These are phyloP conservation scores for Cryptoprocta ferox DNA, from an alignment of 2,797 vertebrate species.

Conservation along the genomic window DNA sequence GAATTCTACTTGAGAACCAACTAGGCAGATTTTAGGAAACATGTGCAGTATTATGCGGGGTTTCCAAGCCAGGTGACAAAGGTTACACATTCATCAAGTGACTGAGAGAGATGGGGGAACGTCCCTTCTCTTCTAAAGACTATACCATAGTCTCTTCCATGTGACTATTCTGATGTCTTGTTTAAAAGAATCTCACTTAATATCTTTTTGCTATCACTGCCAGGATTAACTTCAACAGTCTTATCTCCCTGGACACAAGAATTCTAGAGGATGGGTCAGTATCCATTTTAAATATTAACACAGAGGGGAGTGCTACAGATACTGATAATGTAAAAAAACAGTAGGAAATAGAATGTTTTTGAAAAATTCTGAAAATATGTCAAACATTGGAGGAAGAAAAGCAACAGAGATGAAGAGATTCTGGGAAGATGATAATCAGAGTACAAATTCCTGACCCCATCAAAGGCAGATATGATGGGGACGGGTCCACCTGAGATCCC, in stretches of 20 bases:
- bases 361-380: conserved; percentile 33
- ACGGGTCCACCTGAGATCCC: not conserved
- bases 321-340: conserved; percentile 48
- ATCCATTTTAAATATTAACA: conserved; percentile 2
- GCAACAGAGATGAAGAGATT: not conserved
- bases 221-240: not conserved
- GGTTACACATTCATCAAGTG: not conserved
- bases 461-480: not conserved
- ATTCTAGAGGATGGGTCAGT: not conserved
- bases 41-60: not conserved
- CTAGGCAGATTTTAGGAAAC: not conserved
- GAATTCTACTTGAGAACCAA: conserved; percentile 37
- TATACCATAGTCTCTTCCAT: not conserved
- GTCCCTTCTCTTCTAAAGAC: not conserved
- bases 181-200: conserved; percentile 1
- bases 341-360: not conserved
- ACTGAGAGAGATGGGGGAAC: not conserved
- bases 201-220: not conserved
- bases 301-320: not conserved
- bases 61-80: not conserved
- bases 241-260: not conserved
- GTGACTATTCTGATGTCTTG: not conserved
- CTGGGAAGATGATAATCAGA: not conserved
- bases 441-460: not conserved
- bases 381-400: not conserved